These are phyloP conservation scores for Artemia sp. DNA, from an alignment of 2,888 invertebrate species.

Conservation along the genomic window DNA sequence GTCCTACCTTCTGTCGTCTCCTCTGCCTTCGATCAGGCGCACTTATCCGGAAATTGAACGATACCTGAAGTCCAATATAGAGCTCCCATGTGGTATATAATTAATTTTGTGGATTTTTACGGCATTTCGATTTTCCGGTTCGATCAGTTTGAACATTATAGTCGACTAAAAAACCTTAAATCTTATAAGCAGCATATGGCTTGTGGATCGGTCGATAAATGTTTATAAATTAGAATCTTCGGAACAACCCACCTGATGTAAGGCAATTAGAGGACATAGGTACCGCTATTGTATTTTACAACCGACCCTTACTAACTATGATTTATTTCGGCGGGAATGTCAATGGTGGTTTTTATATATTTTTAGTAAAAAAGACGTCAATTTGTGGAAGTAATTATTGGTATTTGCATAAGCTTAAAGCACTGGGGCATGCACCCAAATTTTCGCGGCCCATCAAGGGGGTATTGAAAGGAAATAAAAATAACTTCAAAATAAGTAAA, in stretches of 20 bases:
- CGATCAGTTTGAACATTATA: slow-evolving; percentile 12
- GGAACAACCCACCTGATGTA: slow-evolving; percentile 6
- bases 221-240: background rate
- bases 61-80: background rate
- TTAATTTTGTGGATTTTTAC: slow-evolving; percentile 14
- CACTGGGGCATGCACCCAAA: too few relatives aligned
- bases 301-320: background rate
- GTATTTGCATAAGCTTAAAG: too few relatives aligned
- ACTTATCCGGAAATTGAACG: slow-evolving; percentile 7
- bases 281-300: background rate
- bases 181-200: background rate
- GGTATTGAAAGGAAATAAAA: too few relatives aligned
- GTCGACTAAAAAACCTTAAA: slow-evolving; percentile 14
- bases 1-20: slow-evolving; percentile 4
- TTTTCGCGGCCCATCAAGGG: too few relatives aligned
- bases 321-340: background rate
- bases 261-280: slow-evolving; percentile 13
- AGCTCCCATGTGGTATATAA: slow-evolving; percentile 11
- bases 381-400: too few relatives aligned
- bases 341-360: too few relatives aligned
- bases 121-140: slow-evolving; percentile 13
- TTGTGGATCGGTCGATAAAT: background rate
- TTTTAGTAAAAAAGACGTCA: too few relatives aligned
- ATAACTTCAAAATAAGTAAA: too few relatives aligned
- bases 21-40: background rate